Evolutionary conservation across 1,140 invertebrate genomes (phyloP).

Genomic region (Lordiphosa collinella): DNA sequence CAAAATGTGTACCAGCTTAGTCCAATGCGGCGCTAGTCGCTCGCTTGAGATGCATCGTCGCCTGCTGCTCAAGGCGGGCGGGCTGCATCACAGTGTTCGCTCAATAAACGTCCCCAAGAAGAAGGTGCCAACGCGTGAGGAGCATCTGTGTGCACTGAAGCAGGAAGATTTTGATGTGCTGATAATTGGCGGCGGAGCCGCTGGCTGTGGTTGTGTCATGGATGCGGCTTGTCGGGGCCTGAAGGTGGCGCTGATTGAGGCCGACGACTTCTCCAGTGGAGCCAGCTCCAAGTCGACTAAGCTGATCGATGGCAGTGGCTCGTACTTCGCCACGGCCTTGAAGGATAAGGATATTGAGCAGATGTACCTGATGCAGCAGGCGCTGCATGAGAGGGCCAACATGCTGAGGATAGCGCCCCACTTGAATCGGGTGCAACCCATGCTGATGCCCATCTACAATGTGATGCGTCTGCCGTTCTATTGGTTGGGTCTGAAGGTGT

Average conservation of each 20-base stretch:
- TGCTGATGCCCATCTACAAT: slow-evolving; percentile 57
- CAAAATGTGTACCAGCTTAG: slow-evolving; percentile 3
- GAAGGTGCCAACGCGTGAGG: slow-evolving; percentile 25
- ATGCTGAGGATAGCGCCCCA: slow-evolving; percentile 54
- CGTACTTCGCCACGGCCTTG: slow-evolving; percentile 26
- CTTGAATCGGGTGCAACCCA: slow-evolving; percentile 54
- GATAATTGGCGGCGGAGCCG: slow-evolving; percentile 96
- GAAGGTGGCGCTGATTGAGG: slow-evolving; percentile 50
- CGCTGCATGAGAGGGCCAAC: slow-evolving; percentile 40
- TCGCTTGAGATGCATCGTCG: not conserved
- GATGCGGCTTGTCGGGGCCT: slow-evolving; percentile 48
- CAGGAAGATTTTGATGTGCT: slow-evolving; percentile 90
- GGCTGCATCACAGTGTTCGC: not conserved
- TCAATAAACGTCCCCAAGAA: not conserved
- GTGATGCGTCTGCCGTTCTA: slow-evolving; percentile 24
- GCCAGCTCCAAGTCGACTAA: slow-evolving; percentile 52
- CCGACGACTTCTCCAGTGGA: slow-evolving; percentile 44
- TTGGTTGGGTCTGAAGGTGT: slow-evolving; percentile 52
- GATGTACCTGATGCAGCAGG: slow-evolving; percentile 37
- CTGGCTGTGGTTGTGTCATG: slow-evolving; percentile 89
- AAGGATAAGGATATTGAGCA: slow-evolving; percentile 33
- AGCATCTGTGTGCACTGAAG: slow-evolving; percentile 33
- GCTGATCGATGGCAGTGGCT: slow-evolving; percentile 41
- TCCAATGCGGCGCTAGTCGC: not conserved
- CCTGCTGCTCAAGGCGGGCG: not conserved